phyloP scores from a whole-genome alignment of 2,113 vertebrate genomes.

The Pterocles burchelli region DNA sequence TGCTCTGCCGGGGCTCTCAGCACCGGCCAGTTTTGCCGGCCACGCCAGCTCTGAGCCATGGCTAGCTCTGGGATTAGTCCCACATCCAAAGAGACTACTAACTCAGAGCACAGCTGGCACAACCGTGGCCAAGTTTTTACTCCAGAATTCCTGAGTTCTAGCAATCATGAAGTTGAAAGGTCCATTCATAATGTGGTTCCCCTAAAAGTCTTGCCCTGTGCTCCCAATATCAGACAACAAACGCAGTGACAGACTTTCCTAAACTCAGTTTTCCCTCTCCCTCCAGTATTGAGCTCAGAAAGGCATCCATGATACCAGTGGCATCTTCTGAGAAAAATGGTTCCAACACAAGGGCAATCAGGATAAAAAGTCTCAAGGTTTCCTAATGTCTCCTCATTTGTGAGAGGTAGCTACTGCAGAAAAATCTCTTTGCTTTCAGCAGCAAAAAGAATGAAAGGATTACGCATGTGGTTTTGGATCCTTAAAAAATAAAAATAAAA shows the following conservation, averaged over 20 bases:
- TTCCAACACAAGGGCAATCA: neutral
- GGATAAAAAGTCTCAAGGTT: neutral
- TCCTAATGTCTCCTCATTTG: neutral
- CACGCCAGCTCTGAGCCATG: neutral
- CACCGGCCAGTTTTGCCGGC: neutral
- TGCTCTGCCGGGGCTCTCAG: neutral
- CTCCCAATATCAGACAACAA: neutral
- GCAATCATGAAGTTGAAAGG: neutral
- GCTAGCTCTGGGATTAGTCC: neutral
- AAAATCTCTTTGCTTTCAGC: neutral
- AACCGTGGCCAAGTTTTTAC: neutral
- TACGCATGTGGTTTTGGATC: neutral
- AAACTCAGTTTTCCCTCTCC: neutral
- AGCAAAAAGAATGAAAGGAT: neutral
- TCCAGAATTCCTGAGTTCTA: neutral
- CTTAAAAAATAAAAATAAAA: constrained; percentile 4
- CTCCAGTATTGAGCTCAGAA: neutral
- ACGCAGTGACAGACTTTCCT: neutral
- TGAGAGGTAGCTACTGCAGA: neutral
- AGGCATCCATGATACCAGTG: neutral
- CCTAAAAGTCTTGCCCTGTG: neutral
- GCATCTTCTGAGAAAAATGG: neutral
- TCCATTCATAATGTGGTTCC: neutral
- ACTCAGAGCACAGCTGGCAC: neutral
- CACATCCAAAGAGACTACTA: neutral